Evolutionary conservation across 2,888 invertebrate species (phyloP), one percentile per base, ranked within the genome.

Genomic region (Monopis laevigella): DNA sequence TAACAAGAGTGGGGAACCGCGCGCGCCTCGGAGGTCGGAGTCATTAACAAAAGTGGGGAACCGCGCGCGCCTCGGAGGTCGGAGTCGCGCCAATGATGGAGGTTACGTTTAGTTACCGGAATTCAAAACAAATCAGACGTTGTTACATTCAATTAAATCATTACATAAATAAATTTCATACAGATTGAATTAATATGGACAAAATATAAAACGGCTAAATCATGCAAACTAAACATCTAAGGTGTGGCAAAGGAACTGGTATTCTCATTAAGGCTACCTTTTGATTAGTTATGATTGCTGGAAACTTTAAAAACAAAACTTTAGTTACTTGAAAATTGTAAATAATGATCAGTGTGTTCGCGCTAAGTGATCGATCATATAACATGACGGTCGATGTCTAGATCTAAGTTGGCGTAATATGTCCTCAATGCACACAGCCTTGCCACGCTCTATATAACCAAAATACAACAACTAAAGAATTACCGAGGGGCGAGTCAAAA

Each of bases 351-450:
- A 53, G 72, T 75, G 78, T 75, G 58, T 68, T 56, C 57, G 62
- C 61, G 60, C 71, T 78, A 77, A 64, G 74, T 71, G 63, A 36
- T 71, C 54, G 64, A 66, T 62, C 53, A 70, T 65, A 67, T 73
- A 58, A 61, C n/a, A 29, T 29, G 40, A 28, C 40, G 40, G 70
- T 72, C 62, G 61, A 72, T 56, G 71, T 63, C 80, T 77, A 77
- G 71, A 58, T 77, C 78, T 62, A 34, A 11, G 42, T 67, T 72
- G 74, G 77, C 78, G 65, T 78, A 73, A 69, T 68, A 63, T 75
- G 82, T 82, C 82, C 82, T 82, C 80, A 81, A 82, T 84, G 84
- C 84, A 85, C 86, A 86, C 86, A 86, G 86, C 86, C 85, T 86
- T 84, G 86, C 86, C 86, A 86, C 86, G 86, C 86, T 82, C 82